Base-by-base conservation (phyloP, 1,140 invertebrate genomes). In the Scylla paramamosain region DNA sequence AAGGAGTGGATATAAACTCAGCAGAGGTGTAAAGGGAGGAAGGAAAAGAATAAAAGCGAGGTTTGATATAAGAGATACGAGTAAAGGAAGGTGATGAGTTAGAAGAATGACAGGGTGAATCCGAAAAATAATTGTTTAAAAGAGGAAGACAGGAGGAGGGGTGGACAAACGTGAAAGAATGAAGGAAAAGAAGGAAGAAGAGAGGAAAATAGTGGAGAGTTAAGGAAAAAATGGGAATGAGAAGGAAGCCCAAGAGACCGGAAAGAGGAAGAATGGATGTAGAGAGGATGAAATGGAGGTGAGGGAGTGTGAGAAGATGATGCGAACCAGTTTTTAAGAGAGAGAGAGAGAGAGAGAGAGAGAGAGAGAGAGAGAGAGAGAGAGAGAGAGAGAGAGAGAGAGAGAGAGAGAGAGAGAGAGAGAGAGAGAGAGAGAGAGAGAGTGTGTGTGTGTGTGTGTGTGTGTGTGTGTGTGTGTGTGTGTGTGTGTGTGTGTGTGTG, bases 381-480 rank as follows among this genome's bases (percentile, higher is more conserved):
- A 77, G n/a, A 77, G n/a, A n/a, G n/a, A 20, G n/a, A 77, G 67
- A n/a, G 67, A 77, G n/a, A 77, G 67, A 77, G 67, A n/a, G n/a
- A 77, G 67, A 77, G n/a, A n/a, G n/a, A n/a, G 25, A 20, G 20
- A 7, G 67, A 77, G 67, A n/a, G n/a, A n/a, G n/a, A n/a, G 67
- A n/a, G n/a, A 77, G 67, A 77, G n/a, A 77, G n/a, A 77, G n/a
- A n/a, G n/a, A 77, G 67, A n/a, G n/a, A n/a, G 67, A 77, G 67
- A n/a, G n/a, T n/a, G n/a, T n/a, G n/a, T n/a, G n/a, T n/a, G n/a
- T n/a, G n/a, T n/a, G n/a, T n/a, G n/a, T n/a, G n/a, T n/a, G n/a
- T n/a, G n/a, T n/a, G n/a, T n/a, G n/a, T n/a, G n/a, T n/a, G n/a
- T n/a, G n/a, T n/a, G n/a, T n/a, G n/a, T 16, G 67, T 16, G n/a